A percentile compares a stretch with the other conserved stretches of the same genome.
phyloP scores from a whole-genome alignment of 2,113 vertebrate genomes.

The Rhinopomastus cyanomelas region DNA sequence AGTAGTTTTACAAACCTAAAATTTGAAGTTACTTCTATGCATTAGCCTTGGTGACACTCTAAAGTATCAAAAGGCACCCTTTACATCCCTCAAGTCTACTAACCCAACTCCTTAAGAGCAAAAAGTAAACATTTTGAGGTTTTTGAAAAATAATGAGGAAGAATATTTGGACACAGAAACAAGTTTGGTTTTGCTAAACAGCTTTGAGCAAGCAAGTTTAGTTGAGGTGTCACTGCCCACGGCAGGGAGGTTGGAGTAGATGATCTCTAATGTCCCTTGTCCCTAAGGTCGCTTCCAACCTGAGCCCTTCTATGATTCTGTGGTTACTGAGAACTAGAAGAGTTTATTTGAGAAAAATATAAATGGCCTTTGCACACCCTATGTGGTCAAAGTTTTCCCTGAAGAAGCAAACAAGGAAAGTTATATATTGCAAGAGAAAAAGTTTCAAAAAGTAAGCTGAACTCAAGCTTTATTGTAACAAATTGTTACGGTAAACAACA shows the following conservation, averaged over 20 bases:
- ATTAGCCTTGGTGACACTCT: not conserved
- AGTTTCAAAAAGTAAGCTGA: not conserved
- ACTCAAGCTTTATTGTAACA: not conserved
- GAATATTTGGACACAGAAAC: not conserved
- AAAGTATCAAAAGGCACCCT: not conserved
- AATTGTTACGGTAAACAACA: not conserved
- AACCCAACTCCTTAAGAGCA: not conserved
- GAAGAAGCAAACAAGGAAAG: not conserved
- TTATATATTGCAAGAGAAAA: not conserved
- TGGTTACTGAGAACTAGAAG: not conserved
- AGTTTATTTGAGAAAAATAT: not conserved
- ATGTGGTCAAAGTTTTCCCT: not conserved
- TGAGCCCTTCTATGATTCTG: no score
- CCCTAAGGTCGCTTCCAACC: no score
- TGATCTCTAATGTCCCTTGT: no score
- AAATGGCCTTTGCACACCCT: not conserved
- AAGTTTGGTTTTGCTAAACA: not conserved
- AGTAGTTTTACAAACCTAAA: not conserved
- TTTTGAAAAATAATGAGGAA: not conserved
- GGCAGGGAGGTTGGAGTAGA: no score
- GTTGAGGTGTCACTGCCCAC: no score
- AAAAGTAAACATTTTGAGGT: not conserved
- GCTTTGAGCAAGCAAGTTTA: no score
- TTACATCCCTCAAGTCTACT: not conserved
- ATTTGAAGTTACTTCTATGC: no score